Evolutionary conservation across 2,113 vertebrate species (phyloP).

Genomic region (Sardina pilchardus): DNA sequence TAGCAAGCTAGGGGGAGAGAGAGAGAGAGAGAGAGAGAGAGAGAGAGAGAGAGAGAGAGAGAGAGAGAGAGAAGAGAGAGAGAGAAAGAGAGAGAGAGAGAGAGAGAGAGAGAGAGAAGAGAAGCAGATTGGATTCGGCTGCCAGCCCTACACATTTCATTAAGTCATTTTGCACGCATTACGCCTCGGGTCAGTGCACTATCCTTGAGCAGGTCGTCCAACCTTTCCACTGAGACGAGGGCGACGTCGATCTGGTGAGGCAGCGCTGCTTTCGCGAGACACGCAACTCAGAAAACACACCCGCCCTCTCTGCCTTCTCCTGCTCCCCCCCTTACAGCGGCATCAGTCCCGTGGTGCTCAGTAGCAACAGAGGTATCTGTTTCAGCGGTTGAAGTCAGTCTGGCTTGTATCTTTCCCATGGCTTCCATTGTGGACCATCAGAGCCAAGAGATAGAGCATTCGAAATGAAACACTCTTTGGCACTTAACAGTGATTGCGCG

Average conservation of each 20-base stretch:
- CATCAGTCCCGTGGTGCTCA: neutral
- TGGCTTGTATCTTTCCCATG: too few relatives aligned
- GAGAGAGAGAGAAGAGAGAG: constrained; percentile 20
- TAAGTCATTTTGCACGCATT: constrained; percentile 47
- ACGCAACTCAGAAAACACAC: constrained; percentile 15
- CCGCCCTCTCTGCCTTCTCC: neutral
- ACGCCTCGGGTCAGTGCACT: constrained; percentile 56
- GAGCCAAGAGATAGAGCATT: too few relatives aligned
- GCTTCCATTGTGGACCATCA: too few relatives aligned
- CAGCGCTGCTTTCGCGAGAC: neutral
- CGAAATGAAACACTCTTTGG: too few relatives aligned
- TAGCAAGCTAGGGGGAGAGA: constrained; percentile 33
- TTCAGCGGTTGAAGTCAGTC: too few relatives aligned
- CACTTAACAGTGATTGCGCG: too few relatives aligned
- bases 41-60: neutral
- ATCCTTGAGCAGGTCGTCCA: constrained; percentile 40
- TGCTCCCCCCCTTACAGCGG: neutral
- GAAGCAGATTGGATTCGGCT: constrained; percentile 61
- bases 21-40: constrained; percentile 40
- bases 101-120: constrained; percentile 30
- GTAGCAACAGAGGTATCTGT: too few relatives aligned
- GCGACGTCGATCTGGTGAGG: neutral
- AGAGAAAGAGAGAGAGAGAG: constrained; percentile 47
- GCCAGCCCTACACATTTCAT: constrained; percentile 64
- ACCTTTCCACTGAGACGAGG: constrained; percentile 23